Percentiles rank a stretch among this genome's conserved stretches.
Evolutionary conservation across 2,113 vertebrate species (phyloP).

Genomic region (Naja naja): DNA sequence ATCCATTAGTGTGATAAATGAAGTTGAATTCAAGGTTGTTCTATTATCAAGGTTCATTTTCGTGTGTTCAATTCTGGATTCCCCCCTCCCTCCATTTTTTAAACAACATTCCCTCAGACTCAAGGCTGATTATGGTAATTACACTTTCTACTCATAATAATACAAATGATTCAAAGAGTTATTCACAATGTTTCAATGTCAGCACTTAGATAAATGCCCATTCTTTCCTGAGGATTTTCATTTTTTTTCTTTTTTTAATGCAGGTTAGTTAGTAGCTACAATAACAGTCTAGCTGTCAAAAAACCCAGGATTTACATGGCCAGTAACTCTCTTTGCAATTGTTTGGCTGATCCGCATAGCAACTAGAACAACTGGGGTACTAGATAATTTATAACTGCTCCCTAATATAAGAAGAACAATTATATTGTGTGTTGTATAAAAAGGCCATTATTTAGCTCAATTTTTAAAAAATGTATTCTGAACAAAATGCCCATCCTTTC

Average conservation of each 20-base stretch:
- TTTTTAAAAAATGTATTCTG: slow-evolving; percentile 65
- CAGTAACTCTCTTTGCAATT: slow-evolving; percentile 63
- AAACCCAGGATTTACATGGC: slow-evolving; percentile 57
- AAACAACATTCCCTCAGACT: slow-evolving; percentile 66
- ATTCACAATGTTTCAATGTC: slow-evolving; percentile 72
- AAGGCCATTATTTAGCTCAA: slow-evolving; percentile 68
- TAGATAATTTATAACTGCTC: slow-evolving; percentile 68
- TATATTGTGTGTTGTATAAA: slow-evolving; percentile 68
- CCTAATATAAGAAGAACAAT: slow-evolving; percentile 68
- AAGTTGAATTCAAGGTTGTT: slow-evolving; percentile 77
- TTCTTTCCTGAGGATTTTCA: slow-evolving; percentile 63
- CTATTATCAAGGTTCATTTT: slow-evolving; percentile 74
- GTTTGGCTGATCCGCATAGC: slow-evolving; percentile 57
- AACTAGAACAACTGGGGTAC: slow-evolving; percentile 60
- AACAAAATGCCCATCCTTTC: slow-evolving; percentile 61
- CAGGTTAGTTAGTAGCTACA: slow-evolving; percentile 64
- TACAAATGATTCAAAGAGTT: slow-evolving; percentile 68
- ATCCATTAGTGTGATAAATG: slow-evolving; percentile 81
- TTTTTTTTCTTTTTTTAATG: slow-evolving; percentile 50
- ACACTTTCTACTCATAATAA: slow-evolving; percentile 71
- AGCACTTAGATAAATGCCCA: slow-evolving; percentile 67
- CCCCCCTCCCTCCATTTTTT: slow-evolving; percentile 17
- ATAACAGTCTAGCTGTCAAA: slow-evolving; percentile 61
- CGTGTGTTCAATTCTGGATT: slow-evolving; percentile 56
- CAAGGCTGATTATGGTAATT: slow-evolving; percentile 76